Conservation (phyloP, 1,140 invertebrate species). For the Riptortus pedestris region DNA sequence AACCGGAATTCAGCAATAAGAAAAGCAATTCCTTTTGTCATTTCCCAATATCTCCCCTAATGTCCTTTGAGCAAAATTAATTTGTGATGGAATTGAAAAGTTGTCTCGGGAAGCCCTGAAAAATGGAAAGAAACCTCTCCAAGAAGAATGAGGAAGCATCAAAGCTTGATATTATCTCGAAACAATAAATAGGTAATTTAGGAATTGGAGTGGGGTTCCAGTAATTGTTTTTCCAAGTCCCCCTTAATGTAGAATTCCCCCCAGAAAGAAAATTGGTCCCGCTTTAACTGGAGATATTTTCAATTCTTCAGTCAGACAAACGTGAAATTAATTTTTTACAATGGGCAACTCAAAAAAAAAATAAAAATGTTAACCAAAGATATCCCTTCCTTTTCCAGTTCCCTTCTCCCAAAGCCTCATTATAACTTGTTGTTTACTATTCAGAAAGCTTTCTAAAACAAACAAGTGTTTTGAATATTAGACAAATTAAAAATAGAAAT, state of each 20-base stretch:
- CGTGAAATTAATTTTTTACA: constrained; percentile 9
- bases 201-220: background rate
- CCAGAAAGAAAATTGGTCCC: constrained; percentile 11
- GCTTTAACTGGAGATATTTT: constrained; percentile 9
- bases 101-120: background rate
- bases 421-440: background rate
- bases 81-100: background rate
- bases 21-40: too few relatives aligned
- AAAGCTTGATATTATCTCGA: constrained; percentile 16
- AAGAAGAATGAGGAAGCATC: constrained; percentile 1
- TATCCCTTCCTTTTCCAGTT: background rate
- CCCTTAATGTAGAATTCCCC: constrained; percentile 6
- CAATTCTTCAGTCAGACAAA: constrained; percentile 11
- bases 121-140: background rate
- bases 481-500: background rate
- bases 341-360: background rate
- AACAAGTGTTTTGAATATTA: background rate
- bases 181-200: constrained; percentile 22
- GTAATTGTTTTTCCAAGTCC: constrained; percentile 10
- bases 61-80: background rate
- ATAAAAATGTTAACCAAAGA: background rate
- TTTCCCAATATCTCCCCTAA: too few relatives aligned
- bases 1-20: too few relatives aligned
- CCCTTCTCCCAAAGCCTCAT: too few relatives aligned
- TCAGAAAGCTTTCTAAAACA: background rate